Base-by-base conservation (phyloP, 1,140 invertebrate genomes). In the Polyergus mexicanus region DNA sequence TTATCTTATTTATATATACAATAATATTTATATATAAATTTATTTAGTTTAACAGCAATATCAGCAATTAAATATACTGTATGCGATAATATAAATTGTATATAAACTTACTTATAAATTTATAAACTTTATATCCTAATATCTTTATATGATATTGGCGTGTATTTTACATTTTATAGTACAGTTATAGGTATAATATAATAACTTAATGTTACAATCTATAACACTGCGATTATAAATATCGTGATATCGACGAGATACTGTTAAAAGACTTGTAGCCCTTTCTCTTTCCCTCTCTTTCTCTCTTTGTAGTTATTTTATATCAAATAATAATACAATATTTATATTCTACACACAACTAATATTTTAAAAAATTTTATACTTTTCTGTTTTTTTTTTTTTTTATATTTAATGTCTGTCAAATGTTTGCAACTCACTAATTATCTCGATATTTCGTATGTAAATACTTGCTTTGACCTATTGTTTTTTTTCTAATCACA, bases 61-160 rank as follows among this genome's bases (percentile, higher is more conserved):
- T 56, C 6, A 35, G 44, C 16, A 47, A 47, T 4, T 35, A 74
- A 35, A 56, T 16, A 32, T 51, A 22, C n/a, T 51, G 13, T 51
- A 5, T 51, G 3, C 3, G 13, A 3, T 60, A 6, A 58, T 25
- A 2, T 58, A 6, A 58, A 51, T 32, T 51, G 35, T n/a, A 22
- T 66, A 22, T 41, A 66, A 72, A 54, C 22, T 72, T 41, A 58
- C 7, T 58, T 58, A 5, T 74, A 38, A 38, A 60, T 60, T 41
- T 74, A 19, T 74, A 58, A 38, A 60, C 38, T 41, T 41, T 6
- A 38, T 35, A 22, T 74, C 10, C 0, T 25, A 72, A 72, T 72
- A 72, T 72, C 19, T 56, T 71, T 5, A 35, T n/a, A 19, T n/a
- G 5, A 3, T 19, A 8, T 32, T 44, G 10, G 41, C 41, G 16